These are phyloP conservation scores for Stratiolaelaps scimitus DNA, from an alignment of 1,140 invertebrate genomes.

Conservation along the genomic window DNA sequence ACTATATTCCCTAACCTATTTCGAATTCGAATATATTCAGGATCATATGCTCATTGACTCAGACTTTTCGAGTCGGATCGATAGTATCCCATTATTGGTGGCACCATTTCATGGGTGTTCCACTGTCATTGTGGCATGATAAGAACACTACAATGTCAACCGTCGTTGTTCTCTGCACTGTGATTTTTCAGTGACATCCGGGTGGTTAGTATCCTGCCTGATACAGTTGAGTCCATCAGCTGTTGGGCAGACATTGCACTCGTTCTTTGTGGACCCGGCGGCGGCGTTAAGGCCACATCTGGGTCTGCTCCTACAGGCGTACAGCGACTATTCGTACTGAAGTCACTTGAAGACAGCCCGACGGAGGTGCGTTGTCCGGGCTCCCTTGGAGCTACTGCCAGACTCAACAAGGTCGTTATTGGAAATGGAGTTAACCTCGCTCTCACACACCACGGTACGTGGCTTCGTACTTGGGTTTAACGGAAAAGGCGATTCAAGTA, in stretches of 20 bases:
- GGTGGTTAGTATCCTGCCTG: neutral
- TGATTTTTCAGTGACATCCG: neutral
- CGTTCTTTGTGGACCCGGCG: neutral
- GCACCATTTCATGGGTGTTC: too few species aligned
- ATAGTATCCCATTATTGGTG: too few species aligned
- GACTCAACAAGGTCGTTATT: slow-evolving; percentile 2
- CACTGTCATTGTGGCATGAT: too few species aligned
- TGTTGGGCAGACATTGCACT: neutral
- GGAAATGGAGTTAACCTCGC: slow-evolving; percentile 18
- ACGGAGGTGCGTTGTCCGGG: neutral
- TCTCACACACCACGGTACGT: slow-evolving; percentile 10
- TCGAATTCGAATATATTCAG: too few species aligned
- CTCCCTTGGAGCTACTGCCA: neutral
- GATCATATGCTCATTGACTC: too few species aligned
- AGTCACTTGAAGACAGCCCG: slow-evolving; percentile 3
- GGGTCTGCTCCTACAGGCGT: neutral
- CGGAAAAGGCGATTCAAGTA: too few species aligned
- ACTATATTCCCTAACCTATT: too few species aligned
- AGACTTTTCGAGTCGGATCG: too few species aligned
- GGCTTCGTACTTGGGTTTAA: neutral
- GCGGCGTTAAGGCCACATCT: too few species aligned
- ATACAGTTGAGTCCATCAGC: neutral
- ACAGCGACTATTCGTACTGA: slow-evolving; percentile 6
- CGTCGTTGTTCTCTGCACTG: too few species aligned
- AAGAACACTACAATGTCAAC: too few species aligned